Conservation (phyloP, 2,888 invertebrate species). For the Griposia aprilina region DNA sequence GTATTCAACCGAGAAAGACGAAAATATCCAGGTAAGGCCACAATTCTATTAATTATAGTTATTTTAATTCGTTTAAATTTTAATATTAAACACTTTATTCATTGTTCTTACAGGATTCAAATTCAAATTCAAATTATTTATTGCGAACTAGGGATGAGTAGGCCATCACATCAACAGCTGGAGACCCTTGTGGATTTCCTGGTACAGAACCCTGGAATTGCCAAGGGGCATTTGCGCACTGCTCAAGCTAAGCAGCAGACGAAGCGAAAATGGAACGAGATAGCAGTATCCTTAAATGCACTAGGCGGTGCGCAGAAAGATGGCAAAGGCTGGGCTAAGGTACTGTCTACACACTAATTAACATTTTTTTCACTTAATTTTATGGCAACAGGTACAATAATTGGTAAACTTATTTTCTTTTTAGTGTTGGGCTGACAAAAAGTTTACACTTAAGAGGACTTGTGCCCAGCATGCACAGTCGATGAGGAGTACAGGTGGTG, state of each 20-base stretch:
- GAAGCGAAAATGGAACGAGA: neutral
- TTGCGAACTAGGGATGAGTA: too few species aligned
- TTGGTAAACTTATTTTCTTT: neutral
- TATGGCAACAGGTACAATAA: neutral
- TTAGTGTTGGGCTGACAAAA: neutral
- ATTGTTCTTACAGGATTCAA: too few species aligned
- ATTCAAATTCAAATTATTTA: too few species aligned
- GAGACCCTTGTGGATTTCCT: neutral
- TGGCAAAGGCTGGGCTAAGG: constrained; percentile 8
- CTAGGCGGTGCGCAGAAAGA: constrained; percentile 6
- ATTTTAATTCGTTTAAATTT: too few species aligned
- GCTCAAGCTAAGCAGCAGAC: constrained; percentile 6
- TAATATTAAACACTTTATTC: too few species aligned
- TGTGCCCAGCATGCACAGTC: neutral
- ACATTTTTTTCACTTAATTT: neutral
- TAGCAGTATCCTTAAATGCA: neutral
- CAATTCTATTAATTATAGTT: too few species aligned
- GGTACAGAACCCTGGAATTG: constrained; percentile 4
- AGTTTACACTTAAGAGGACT: neutral
- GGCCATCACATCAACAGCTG: neutral
- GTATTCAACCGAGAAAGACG: too few species aligned
- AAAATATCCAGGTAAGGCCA: too few species aligned
- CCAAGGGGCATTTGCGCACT: constrained; percentile 3
- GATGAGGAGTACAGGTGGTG: neutral
- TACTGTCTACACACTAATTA: neutral